phyloP scores from a whole-genome alignment of 2,888 invertebrate genomes.

The Drosophila macrospina region DNA sequence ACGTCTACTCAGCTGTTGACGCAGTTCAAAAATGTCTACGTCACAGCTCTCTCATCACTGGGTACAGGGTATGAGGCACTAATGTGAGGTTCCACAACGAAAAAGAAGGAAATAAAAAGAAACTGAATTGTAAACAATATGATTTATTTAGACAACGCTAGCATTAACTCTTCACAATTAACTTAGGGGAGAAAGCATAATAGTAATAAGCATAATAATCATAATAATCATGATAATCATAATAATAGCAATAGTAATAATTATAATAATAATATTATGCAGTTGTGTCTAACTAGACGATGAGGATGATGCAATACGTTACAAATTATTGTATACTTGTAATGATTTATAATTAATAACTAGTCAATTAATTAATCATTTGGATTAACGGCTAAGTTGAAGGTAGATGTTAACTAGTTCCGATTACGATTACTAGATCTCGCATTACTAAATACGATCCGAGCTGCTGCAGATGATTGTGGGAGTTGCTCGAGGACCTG shows the following conservation, averaged over 20 bases:
- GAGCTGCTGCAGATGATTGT: not conserved
- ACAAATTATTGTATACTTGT: slow-evolving; percentile 42
- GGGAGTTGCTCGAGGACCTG: not conserved
- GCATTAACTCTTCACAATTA: slow-evolving; percentile 74
- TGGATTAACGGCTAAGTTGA: slow-evolving; percentile 73
- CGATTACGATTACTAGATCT: slow-evolving; percentile 31
- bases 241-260: slow-evolving; percentile 46
- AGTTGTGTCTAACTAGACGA: slow-evolving; percentile 43
- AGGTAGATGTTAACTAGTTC: slow-evolving; percentile 79
- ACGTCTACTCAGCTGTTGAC: too few relatives aligned
- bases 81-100: not conserved
- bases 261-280: slow-evolving; percentile 36
- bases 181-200: slow-evolving; percentile 72
- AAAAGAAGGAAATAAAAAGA: slow-evolving; percentile 17
- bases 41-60: not conserved
- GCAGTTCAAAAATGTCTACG: too few relatives aligned
- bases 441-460: slow-evolving; percentile 41
- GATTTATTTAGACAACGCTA: slow-evolving; percentile 74
- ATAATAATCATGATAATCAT: slow-evolving; percentile 39
- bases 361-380: slow-evolving; percentile 36
- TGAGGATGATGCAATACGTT: slow-evolving; percentile 56
- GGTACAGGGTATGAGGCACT: not conserved
- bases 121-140: slow-evolving; percentile 62
- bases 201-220: slow-evolving; percentile 46
- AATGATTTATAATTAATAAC: slow-evolving; percentile 41